Percentiles rank a stretch among this genome's conserved stretches.
These are phyloP conservation scores for Penaeus chinensis DNA, from an alignment of 1,140 invertebrate genomes.

Conservation along the genomic window DNA sequence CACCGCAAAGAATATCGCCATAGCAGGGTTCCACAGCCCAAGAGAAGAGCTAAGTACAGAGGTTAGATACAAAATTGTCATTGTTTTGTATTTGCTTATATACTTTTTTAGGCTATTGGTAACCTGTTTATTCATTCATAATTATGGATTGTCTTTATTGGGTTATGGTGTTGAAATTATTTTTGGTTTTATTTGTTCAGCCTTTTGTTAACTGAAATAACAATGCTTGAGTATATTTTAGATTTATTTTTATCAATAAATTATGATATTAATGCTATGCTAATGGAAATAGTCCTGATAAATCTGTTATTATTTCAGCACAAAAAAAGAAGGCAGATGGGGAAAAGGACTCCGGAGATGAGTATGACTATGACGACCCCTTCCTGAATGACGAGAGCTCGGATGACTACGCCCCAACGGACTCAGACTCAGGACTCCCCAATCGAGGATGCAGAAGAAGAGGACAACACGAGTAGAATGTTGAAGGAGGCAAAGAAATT, in stretches of 20 bases:
- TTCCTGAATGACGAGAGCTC: slow-evolving; percentile 60
- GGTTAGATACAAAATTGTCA: not conserved
- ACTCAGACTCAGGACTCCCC: slow-evolving; percentile 41
- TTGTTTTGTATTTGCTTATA: not conserved
- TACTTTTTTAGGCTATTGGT: not conserved
- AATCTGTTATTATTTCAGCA: not conserved
- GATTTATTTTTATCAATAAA: no score
- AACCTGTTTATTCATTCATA: not conserved
- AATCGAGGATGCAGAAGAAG: slow-evolving; percentile 36
- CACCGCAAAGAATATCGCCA: slow-evolving; percentile 71
- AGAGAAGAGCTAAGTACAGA: slow-evolving; percentile 58
- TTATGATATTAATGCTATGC: no score
- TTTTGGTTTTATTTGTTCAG: no score
- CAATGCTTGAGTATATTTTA: no score
- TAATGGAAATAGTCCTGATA: no score
- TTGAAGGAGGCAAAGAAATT: slow-evolving; percentile 54
- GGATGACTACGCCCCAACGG: slow-evolving; percentile 62
- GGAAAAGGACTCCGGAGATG: slow-evolving; percentile 46
- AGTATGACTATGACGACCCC: slow-evolving; percentile 58
- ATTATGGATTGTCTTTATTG: no score
- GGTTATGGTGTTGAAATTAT: no score
- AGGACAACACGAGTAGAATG: slow-evolving; percentile 40
- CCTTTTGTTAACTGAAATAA: no score
- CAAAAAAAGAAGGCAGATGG: not conserved
- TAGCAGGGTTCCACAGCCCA: slow-evolving; percentile 62